Evolutionary conservation across 2,797 vertebrate genomes (phyloP).

Genomic region (Psittacula derbiana): DNA sequence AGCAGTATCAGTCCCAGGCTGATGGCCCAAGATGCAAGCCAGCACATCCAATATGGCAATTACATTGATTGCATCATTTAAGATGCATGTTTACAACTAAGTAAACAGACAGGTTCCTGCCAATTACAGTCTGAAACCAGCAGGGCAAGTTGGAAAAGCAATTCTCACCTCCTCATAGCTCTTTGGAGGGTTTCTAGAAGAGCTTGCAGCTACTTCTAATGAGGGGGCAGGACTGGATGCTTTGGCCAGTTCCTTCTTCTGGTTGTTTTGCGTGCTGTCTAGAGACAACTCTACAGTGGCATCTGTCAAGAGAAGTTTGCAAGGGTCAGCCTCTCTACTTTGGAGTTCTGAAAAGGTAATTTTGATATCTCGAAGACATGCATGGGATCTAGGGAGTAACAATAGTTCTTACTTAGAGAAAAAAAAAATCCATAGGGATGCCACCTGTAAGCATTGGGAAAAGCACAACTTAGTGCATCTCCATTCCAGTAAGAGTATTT

Average conservation of each 20-base stretch:
- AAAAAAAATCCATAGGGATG: not conserved
- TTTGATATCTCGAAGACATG: not conserved
- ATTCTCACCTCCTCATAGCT: constrained; percentile 86
- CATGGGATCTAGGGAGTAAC: not conserved
- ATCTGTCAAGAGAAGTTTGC: constrained; percentile 77
- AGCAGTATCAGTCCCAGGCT: not conserved
- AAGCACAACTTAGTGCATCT: accelerated
- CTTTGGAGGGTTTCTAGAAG: constrained; percentile 75
- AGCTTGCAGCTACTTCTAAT: constrained; percentile 70
- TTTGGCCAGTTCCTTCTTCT: constrained; percentile 78
- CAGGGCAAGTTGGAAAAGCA: not conserved
- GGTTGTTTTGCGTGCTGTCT: constrained; percentile 84
- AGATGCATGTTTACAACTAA: not conserved
- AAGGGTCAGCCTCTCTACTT: constrained; percentile 21
- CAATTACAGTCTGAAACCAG: not conserved
- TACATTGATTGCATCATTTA: not conserved
- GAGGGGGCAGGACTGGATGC: constrained; percentile 74
- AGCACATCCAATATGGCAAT: not conserved
- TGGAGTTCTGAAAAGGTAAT: not conserved
- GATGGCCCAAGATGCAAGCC: not conserved
- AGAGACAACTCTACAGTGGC: constrained; percentile 95
- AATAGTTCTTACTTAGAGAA: not conserved
- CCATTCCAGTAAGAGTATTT: not conserved
- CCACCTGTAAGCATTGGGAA: not conserved
- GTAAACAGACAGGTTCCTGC: not conserved